These are phyloP conservation scores for Cerastoderma edule DNA, from an alignment of 2,888 invertebrate genomes.

Conservation along the genomic window DNA sequence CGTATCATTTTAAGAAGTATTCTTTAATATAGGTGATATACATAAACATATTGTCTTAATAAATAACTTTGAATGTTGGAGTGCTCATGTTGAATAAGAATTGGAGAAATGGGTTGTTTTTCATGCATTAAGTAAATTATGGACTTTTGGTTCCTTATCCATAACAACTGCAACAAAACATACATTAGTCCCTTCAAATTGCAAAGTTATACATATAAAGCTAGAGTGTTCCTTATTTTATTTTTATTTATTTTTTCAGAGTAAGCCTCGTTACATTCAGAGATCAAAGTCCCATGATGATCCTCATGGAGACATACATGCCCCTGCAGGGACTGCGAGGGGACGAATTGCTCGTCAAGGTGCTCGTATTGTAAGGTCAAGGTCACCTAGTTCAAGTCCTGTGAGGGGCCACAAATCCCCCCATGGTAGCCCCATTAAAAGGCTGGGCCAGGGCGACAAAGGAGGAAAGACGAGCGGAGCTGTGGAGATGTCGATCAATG, in stretches of 20 bases:
- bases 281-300: constrained; percentile 83
- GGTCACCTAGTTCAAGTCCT: constrained; percentile 81
- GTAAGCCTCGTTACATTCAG: constrained; percentile 78
- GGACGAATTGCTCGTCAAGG: constrained; percentile 82
- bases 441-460: constrained; percentile 23
- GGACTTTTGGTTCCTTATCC: too few species aligned
- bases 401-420: constrained; percentile 82
- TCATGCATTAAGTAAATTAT: too few species aligned
- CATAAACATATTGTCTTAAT: too few species aligned
- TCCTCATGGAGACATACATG: constrained; percentile 72
- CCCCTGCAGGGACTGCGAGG: constrained; percentile 76
- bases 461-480: constrained; percentile 34
- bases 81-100: too few species aligned
- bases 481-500: constrained; percentile 38
- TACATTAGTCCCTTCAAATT: too few species aligned
- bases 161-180: too few species aligned
- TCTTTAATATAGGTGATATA: too few species aligned
- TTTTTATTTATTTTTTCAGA: constrained; percentile 56
- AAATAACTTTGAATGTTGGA: too few species aligned
- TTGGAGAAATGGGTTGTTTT: too few species aligned
- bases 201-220: too few species aligned
- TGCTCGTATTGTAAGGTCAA: constrained; percentile 77
- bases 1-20: too few species aligned
- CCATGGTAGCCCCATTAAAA: constrained; percentile 15
- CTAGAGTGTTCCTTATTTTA: neutral